A percentile compares a stretch with the other conserved stretches of the same genome.
Conservation (phyloP, 2,797 vertebrate species). For the Epinephelus coioides region DNA sequence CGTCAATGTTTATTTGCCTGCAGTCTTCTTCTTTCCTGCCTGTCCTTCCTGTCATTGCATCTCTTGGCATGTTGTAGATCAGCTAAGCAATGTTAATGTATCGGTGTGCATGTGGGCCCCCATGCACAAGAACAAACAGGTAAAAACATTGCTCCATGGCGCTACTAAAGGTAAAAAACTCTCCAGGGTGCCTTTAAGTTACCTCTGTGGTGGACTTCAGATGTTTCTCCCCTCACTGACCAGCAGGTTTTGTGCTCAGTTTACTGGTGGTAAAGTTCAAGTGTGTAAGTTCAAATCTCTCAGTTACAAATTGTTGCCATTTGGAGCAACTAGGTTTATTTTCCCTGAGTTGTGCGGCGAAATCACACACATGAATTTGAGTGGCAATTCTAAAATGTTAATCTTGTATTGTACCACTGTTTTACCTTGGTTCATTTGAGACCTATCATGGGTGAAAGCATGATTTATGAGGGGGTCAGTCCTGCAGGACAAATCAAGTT, state of each 20-base stretch:
- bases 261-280: slow-evolving; percentile 8
- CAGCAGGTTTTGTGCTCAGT: not conserved
- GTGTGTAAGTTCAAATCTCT: not conserved
- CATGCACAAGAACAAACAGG: not conserved
- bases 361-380: not conserved
- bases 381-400: not conserved
- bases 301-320: not conserved
- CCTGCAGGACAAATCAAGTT: not conserved
- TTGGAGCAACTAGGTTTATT: not conserved
- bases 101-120: not conserved
- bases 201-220: not conserved
- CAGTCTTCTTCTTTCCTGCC: not conserved
- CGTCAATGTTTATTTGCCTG: not conserved
- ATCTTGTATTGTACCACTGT: not conserved
- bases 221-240: not conserved
- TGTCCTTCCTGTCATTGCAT: not conserved
- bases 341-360: not conserved
- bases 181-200: not conserved
- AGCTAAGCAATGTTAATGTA: not conserved
- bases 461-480: not conserved
- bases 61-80: not conserved
- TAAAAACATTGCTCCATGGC: no score
- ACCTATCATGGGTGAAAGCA: not conserved
- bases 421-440: not conserved
- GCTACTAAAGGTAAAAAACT: not conserved